phyloP scores from a whole-genome alignment of 2,888 invertebrate genomes.

The Scotopteryx bipunctaria region DNA sequence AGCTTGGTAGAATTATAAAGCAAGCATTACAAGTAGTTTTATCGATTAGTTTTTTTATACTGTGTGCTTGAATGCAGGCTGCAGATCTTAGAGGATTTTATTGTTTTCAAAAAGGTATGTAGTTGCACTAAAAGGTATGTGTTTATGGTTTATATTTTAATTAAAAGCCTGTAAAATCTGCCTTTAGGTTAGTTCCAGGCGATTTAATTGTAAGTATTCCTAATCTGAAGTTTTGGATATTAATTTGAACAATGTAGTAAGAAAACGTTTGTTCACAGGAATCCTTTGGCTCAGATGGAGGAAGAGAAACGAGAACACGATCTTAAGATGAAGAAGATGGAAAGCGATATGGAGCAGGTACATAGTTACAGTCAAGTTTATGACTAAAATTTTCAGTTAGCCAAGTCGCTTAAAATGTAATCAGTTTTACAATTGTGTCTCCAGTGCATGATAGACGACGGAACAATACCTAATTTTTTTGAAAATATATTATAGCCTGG shows the following conservation, averaged over 20 bases:
- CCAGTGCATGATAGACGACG: too few relatives aligned
- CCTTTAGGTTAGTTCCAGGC: too few relatives aligned
- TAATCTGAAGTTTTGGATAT: not conserved
- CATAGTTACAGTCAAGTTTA: too few relatives aligned
- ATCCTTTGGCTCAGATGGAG: conserved; percentile 99
- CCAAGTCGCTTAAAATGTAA: too few relatives aligned
- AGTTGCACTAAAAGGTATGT: not conserved
- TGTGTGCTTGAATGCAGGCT: not conserved
- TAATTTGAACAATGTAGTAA: conserved; percentile 19
- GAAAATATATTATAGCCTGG: too few relatives aligned
- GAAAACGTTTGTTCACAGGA: conserved; percentile 83
- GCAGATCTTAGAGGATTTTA: too few relatives aligned
- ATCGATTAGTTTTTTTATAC: not conserved
- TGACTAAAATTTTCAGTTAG: too few relatives aligned
- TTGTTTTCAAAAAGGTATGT: conserved; percentile 13
- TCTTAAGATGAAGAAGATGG: conserved; percentile 99
- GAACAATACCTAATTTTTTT: too few relatives aligned
- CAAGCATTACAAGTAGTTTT: too few relatives aligned
- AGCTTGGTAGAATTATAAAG: not conserved
- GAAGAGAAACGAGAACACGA: conserved; percentile 98
- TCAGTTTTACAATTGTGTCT: too few relatives aligned
- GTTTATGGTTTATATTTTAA: conserved; percentile 1
- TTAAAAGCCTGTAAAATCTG: not conserved
- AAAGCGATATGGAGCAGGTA: conserved; percentile 97
- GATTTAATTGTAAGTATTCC: not conserved